Evolutionary conservation across 2,797 vertebrate genomes (phyloP).

Genomic region (Gorsachius magnificus): DNA sequence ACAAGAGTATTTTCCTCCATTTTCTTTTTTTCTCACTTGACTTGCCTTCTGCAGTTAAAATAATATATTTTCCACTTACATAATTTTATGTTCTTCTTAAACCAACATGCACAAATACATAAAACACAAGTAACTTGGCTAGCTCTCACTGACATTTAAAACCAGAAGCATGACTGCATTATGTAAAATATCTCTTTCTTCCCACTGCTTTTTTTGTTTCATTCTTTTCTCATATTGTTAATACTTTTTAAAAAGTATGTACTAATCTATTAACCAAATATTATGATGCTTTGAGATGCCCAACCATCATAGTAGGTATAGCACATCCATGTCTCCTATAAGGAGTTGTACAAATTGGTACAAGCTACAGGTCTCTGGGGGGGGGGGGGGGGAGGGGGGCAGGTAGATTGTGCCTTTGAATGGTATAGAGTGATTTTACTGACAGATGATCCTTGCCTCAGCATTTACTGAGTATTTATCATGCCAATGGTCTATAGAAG

Average conservation of each 20-base stretch:
- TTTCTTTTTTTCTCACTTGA: background rate
- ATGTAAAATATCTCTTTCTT: background rate
- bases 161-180: background rate
- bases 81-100: slow-evolving; percentile 51
- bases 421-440: background rate
- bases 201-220: background rate
- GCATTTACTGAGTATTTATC: background rate
- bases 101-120: slow-evolving; percentile 16
- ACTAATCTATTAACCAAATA: background rate
- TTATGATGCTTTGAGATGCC: background rate
- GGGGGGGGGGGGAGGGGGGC: no score
- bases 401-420: background rate
- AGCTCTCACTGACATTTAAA: slow-evolving; percentile 9
- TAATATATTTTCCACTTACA: slow-evolving; percentile 30
- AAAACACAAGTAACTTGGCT: slow-evolving; percentile 6
- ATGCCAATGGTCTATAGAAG: background rate
- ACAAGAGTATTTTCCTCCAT: background rate
- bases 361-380: background rate
- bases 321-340: rapidly evolving
- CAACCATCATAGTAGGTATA: no score
- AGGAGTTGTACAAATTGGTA: background rate
- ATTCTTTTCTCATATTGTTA: background rate
- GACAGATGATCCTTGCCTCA: background rate
- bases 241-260: background rate
- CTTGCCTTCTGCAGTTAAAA: slow-evolving; percentile 37